A percentile compares a stretch with the other conserved stretches of the same genome.
These are phyloP conservation scores for Porphyrio hochstetteri DNA, from an alignment of 2,113 vertebrate species.

Conservation along the genomic window DNA sequence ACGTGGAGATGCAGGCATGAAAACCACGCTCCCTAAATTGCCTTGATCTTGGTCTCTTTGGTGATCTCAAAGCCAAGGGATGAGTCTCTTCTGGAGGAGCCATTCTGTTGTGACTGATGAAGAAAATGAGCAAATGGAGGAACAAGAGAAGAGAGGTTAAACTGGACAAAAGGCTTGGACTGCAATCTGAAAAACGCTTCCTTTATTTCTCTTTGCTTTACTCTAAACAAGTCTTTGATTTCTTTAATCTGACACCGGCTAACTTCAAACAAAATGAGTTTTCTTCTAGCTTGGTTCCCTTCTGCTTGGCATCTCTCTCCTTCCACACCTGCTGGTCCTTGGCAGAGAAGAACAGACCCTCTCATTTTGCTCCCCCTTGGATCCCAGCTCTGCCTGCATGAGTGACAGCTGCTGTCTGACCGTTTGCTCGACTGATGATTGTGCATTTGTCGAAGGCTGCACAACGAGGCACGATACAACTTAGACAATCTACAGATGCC, in stretches of 20 bases:
- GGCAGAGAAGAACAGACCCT: constrained; percentile 43
- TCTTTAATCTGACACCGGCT: constrained; percentile 58
- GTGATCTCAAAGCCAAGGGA: constrained; percentile 20
- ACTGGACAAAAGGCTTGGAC: constrained; percentile 62
- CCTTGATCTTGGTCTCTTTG: constrained; percentile 22
- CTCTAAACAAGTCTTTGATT: constrained; percentile 60
- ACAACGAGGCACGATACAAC: not conserved
- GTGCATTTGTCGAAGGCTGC: not conserved
- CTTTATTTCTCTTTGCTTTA: constrained; percentile 44
- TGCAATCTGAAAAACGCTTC: constrained; percentile 36
- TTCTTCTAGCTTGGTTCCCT: constrained; percentile 65
- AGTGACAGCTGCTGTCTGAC: constrained; percentile 56
- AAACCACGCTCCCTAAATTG: not conserved
- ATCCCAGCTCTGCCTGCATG: constrained; percentile 45
- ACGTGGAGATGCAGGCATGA: not conserved
- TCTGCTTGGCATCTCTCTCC: constrained; percentile 56
- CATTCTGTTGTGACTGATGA: constrained; percentile 16
- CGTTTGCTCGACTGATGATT: not conserved
- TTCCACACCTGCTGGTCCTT: constrained; percentile 58
- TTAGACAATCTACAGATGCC: constrained; percentile 43
- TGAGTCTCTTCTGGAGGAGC: constrained; percentile 33
- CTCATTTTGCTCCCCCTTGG: constrained; percentile 15
- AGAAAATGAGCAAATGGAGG: constrained; percentile 29
- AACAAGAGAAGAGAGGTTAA: constrained; percentile 42
- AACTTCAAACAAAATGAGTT: constrained; percentile 59